Conservation (phyloP, 2,888 invertebrate species). For the Macrosoma leucophasiata region DNA sequence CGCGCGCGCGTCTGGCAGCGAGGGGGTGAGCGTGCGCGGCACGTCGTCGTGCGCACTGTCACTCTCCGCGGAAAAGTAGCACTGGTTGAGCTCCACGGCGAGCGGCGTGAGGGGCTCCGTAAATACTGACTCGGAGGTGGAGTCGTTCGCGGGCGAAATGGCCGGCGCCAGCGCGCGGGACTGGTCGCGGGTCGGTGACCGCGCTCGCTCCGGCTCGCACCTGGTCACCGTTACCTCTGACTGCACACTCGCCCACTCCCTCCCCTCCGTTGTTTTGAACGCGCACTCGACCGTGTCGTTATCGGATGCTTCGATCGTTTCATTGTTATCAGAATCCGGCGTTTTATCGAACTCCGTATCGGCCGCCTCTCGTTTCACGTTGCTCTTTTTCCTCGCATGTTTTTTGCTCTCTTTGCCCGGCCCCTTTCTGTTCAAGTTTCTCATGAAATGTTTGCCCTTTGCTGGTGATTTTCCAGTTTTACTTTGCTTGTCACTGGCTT, state of each 20-base stretch:
- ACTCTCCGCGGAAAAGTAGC: constrained; percentile 78
- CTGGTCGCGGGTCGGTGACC: constrained; percentile 68
- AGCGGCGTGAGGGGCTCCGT: constrained; percentile 81
- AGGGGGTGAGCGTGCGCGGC: constrained; percentile 46
- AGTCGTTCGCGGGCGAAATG: constrained; percentile 71
- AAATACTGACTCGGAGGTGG: constrained; percentile 84
- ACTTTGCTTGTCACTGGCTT: constrained; percentile 66
- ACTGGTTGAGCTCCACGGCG: constrained; percentile 78
- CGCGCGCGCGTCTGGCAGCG: constrained; percentile 29
- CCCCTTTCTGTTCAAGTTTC: constrained; percentile 64
- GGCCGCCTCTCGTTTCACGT: constrained; percentile 49
- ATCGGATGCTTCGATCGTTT: constrained; percentile 62
- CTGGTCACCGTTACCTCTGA: constrained; percentile 67
- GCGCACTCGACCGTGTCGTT: constrained; percentile 68
- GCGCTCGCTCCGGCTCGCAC: constrained; percentile 48
- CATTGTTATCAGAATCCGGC: constrained; percentile 67
- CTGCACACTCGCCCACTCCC: constrained; percentile 48
- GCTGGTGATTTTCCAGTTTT: constrained; percentile 75
- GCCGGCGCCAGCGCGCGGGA: constrained; percentile 41
- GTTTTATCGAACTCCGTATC: constrained; percentile 64
- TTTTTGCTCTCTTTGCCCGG: constrained; percentile 60
- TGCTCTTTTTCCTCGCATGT: constrained; percentile 57
- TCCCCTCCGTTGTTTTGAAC: constrained; percentile 52
- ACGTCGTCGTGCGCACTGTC: constrained; percentile 62
- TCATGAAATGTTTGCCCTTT: constrained; percentile 74